Conservation (phyloP, 2,888 invertebrate species). For the Catocala fraxini region DNA sequence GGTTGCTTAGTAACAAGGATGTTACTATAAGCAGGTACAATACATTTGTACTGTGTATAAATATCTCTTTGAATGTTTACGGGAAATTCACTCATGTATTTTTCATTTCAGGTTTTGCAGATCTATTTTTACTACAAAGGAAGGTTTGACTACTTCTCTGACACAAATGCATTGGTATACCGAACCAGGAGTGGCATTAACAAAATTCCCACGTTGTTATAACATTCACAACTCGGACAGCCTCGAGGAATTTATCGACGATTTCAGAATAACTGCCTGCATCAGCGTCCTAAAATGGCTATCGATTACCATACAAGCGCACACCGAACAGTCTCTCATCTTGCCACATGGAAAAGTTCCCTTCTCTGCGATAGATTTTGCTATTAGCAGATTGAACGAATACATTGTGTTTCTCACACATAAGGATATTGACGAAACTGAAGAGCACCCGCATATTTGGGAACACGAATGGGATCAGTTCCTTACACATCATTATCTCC, state of each 20-base stretch:
- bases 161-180: slow-evolving; percentile 95
- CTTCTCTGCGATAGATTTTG: slow-evolving; percentile 92
- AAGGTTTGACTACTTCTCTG: slow-evolving; percentile 92
- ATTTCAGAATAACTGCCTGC: slow-evolving; percentile 96
- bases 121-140: slow-evolving; percentile 97
- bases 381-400: slow-evolving; percentile 92
- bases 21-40: slow-evolving; percentile 84
- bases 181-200: slow-evolving; percentile 92
- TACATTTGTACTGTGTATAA: not conserved
- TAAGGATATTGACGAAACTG: slow-evolving; percentile 92
- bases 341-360: slow-evolving; percentile 90
- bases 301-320: slow-evolving; percentile 85
- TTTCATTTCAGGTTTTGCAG: slow-evolving; percentile 91
- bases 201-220: slow-evolving; percentile 96
- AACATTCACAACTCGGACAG: slow-evolving; percentile 94
- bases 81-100: not conserved
- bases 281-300: slow-evolving; percentile 94
- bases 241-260: slow-evolving; percentile 94
- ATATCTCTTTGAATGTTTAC: too few species aligned
- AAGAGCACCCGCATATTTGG: slow-evolving; percentile 89
- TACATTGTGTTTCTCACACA: slow-evolving; percentile 92
- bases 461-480: slow-evolving; percentile 97
- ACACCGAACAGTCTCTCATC: slow-evolving; percentile 87
- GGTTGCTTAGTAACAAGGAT: slow-evolving; percentile 87
- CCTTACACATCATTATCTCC: slow-evolving; percentile 89